phyloP scores from a whole-genome alignment of 2,797 vertebrate genomes.

The Arnoldichthys spilopterus region DNA sequence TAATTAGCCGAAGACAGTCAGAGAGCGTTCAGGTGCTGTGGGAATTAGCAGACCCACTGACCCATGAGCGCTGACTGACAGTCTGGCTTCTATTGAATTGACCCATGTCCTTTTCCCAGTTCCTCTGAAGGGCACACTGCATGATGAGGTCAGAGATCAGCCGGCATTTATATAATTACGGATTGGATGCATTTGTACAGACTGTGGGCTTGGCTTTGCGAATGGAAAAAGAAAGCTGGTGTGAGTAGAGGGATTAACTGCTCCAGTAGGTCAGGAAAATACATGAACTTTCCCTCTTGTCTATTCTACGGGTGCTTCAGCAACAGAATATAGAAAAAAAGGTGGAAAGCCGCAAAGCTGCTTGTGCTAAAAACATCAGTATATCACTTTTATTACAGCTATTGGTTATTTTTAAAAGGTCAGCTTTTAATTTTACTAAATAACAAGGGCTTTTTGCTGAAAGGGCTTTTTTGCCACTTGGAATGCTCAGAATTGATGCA shows the following conservation, averaged over 20 bases:
- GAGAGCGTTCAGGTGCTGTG: conserved; percentile 59
- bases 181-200: conserved; percentile 10
- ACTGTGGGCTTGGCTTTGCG: conserved; percentile 23
- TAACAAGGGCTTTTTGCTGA: not conserved
- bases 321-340: not conserved
- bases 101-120: conserved; percentile 51
- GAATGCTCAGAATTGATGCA: not conserved
- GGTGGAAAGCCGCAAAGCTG: conserved; percentile 1
- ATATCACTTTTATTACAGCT: conserved; percentile 14
- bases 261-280: conserved; percentile 50
- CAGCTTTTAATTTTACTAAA: conserved; percentile 32
- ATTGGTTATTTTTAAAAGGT: conserved; percentile 24
- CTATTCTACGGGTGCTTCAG: conserved; percentile 26
- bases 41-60: conserved; percentile 50
- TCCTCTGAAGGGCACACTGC: conserved; percentile 44
- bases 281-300: conserved; percentile 29
- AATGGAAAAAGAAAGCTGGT: conserved; percentile 17
- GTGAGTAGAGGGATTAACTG: conserved; percentile 33
- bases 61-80: conserved; percentile 52
- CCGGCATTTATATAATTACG: conserved; percentile 44
- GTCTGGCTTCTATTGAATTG: conserved; percentile 64
- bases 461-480: not conserved
- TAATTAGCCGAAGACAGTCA: conserved; percentile 64
- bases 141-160: conserved; percentile 50
- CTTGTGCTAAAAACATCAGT: not conserved